Evolutionary conservation across 1,140 invertebrate species (phyloP), one percentile per base, ranked within the genome.

Genomic region (Centruroides vittatus): DNA sequence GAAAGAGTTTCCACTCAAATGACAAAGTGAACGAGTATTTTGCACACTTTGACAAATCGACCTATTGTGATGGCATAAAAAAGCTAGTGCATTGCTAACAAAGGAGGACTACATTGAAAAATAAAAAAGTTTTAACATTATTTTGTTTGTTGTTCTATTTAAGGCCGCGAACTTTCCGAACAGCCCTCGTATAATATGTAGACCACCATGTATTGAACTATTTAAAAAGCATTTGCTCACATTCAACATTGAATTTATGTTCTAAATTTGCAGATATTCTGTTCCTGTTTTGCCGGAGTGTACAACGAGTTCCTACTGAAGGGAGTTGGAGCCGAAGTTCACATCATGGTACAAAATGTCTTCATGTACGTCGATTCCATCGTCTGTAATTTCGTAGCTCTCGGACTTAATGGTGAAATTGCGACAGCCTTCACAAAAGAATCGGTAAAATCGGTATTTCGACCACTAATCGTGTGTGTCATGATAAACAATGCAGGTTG

Each of bases 351-450:
- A 61, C 93, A 97, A 76, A 98, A 97, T 77, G 81, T 93, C 2
- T 97, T 93, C 70, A 94, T 97, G 89, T 97, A 97, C 72, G 68
- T 93, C 10, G 89, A 97, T 74, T 96, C 92, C 36, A 93, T 96
- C 66, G 67, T 96, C 12, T 94, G 89, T 71, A 97, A 95, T 77
- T 69, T 85, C 23, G 71, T 92, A 23, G 63, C 78, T 12, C 72
- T 95, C 54, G 66, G 80, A 23, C 69, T 82, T 8, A 80, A 84
- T 70, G 86, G 83, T 3, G 79, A 85, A 69, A 65, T 84, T 0
- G n/a, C 0, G 5, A 61, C 62, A 11, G 79, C 82, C 51, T 82
- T 92, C 60, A 76, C 77, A 13, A 63, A 67, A 0, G 72, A 80
- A 12, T 80, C 82, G 65, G 67, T 86, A 35, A 35, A 70, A 49